Conservation (phyloP, 2,797 vertebrate species). For the Synanceia verrucosa region DNA sequence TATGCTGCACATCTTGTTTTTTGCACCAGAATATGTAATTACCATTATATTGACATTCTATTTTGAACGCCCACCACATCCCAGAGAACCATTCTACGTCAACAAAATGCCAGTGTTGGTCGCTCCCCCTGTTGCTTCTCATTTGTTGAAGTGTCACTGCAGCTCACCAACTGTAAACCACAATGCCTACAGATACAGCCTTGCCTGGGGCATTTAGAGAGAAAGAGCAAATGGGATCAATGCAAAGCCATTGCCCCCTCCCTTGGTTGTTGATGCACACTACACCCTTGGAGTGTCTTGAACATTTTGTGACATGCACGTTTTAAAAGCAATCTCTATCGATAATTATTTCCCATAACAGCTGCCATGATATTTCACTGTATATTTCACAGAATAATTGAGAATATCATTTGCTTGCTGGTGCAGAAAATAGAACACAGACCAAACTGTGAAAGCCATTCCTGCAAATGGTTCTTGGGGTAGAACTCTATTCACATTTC, state of each 20-base stretch:
- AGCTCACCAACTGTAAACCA: slow-evolving; percentile 18
- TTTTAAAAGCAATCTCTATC: neutral
- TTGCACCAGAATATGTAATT: neutral
- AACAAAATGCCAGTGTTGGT: slow-evolving; percentile 10
- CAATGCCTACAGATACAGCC: neutral
- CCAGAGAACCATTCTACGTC: neutral
- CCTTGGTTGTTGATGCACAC: slow-evolving; percentile 33
- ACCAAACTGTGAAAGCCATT: neutral
- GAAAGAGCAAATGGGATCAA: slow-evolving; percentile 20
- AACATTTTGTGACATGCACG: neutral
- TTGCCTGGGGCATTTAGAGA: slow-evolving; percentile 8
- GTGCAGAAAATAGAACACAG: neutral
- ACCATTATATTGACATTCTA: neutral
- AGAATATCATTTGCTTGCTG: neutral
- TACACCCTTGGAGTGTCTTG: slow-evolving; percentile 27
- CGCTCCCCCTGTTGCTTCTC: neutral
- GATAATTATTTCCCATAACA: neutral
- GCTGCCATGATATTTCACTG: neutral
- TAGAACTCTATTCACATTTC: neutral
- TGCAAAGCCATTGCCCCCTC: slow-evolving; percentile 45
- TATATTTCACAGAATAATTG: neutral
- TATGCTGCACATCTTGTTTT: neutral
- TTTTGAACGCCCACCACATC: slow-evolving; percentile 13
- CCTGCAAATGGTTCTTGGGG: neutral
- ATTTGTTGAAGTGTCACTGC: slow-evolving; percentile 1